These are phyloP conservation scores for Lanistes nyassanus DNA, from an alignment of 1,140 invertebrate genomes.

Conservation along the genomic window DNA sequence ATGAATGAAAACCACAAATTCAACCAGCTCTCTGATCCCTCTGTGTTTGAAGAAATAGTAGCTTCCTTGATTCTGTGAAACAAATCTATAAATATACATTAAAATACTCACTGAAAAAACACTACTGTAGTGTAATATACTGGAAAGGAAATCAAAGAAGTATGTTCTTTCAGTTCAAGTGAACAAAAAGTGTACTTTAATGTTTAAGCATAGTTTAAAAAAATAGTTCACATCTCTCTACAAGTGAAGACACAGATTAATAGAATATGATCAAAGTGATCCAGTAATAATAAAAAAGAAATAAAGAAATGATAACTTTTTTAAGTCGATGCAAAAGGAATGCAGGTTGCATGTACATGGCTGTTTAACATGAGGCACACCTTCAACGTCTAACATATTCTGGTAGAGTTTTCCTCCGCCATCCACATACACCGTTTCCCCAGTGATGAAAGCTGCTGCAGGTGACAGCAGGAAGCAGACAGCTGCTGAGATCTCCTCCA, in stretches of 20 bases:
- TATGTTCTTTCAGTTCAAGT: too few relatives aligned
- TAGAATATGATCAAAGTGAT: background rate
- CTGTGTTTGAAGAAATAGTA: background rate
- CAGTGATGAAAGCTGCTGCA: slow-evolving; percentile 68
- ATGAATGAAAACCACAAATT: background rate
- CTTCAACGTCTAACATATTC: slow-evolving; percentile 43
- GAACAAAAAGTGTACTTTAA: too few relatives aligned
- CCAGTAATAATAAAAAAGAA: background rate
- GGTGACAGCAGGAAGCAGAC: slow-evolving; percentile 70
- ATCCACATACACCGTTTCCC: slow-evolving; percentile 68
- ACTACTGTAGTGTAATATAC: too few relatives aligned
- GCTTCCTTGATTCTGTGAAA: background rate
- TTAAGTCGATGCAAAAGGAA: background rate
- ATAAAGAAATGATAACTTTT: background rate
- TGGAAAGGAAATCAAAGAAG: too few relatives aligned
- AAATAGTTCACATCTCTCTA: background rate
- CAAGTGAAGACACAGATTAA: background rate
- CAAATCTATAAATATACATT: background rate
- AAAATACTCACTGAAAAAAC: too few relatives aligned
- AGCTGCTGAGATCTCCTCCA: slow-evolving; percentile 67
- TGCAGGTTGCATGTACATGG: background rate
- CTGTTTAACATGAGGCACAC: slow-evolving; percentile 35
- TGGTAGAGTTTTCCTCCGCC: slow-evolving; percentile 61
- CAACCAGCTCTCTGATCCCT: background rate
- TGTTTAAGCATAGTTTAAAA: background rate